A percentile compares a stretch with the other conserved stretches of the same genome.
These are phyloP conservation scores for Limenitis camilla DNA, from an alignment of 2,888 invertebrate genomes.

Conservation along the genomic window DNA sequence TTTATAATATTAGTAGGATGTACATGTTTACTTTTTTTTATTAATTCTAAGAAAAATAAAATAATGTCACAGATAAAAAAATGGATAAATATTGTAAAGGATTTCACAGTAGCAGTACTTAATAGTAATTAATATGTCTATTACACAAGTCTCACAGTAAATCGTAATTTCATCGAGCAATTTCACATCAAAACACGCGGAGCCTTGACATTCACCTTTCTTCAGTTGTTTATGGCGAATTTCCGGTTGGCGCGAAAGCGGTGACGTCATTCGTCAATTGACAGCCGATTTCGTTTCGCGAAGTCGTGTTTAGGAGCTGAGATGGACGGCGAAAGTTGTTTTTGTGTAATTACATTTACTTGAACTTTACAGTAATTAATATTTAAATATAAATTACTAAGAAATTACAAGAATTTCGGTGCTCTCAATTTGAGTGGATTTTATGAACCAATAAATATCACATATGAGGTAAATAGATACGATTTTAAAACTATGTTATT, in stretches of 20 bases:
- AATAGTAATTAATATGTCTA: constrained; percentile 4
- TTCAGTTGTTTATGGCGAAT: constrained; percentile 41
- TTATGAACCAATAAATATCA: too few species aligned
- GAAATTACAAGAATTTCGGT: too few species aligned
- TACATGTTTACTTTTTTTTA: too few species aligned
- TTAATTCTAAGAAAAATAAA: too few species aligned
- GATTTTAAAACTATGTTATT: too few species aligned
- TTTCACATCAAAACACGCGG: constrained; percentile 30
- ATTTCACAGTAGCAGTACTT: constrained; percentile 1
- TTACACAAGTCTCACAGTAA: constrained; percentile 9
- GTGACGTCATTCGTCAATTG: constrained; percentile 35
- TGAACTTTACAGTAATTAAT: constrained; percentile 5
- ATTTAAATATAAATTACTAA: background rate
- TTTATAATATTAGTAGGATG: too few species aligned
- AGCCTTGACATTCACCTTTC: constrained; percentile 68
- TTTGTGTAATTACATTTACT: constrained; percentile 18
- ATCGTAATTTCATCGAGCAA: constrained; percentile 15
- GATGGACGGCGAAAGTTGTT: constrained; percentile 27
- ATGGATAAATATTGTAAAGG: too few species aligned
- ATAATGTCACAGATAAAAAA: too few species aligned
- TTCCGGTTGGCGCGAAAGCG: constrained; percentile 62
- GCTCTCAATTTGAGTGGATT: too few species aligned
- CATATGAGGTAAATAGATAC: too few species aligned
- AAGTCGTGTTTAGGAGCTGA: constrained; percentile 21
- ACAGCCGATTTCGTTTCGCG: constrained; percentile 36